These are phyloP conservation scores for Eptatretus burgeri DNA, from an alignment of 2,113 vertebrate genomes.

Conservation along the genomic window DNA sequence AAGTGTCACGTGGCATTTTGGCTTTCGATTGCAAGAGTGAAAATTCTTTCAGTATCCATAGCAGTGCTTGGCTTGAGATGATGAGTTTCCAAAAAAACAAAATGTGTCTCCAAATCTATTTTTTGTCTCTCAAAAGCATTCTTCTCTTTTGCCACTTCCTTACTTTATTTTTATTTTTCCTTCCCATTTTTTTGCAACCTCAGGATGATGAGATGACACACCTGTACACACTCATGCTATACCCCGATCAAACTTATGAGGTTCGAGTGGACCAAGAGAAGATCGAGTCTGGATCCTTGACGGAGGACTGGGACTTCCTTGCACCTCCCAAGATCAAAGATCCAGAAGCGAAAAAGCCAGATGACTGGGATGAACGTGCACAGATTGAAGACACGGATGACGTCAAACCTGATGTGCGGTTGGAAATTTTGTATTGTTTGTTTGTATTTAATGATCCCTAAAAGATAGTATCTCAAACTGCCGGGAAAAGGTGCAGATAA, in stretches of 20 bases:
- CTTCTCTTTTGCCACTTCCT: background rate
- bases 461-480: too few species aligned
- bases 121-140: background rate
- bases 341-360: constrained; percentile 29
- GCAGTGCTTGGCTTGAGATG: background rate
- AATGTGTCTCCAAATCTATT: background rate
- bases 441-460: too few species aligned
- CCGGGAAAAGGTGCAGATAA: too few species aligned
- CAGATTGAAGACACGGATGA: constrained; percentile 35
- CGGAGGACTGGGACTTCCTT: constrained; percentile 42
- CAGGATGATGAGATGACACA: constrained; percentile 41
- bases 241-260: constrained; percentile 37
- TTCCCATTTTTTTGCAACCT: background rate
- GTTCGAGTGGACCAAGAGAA: constrained; percentile 51
- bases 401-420: constrained; percentile 32
- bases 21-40: too few species aligned
- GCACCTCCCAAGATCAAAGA: constrained; percentile 36
- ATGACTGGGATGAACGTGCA: constrained; percentile 37
- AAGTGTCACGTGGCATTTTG: background rate
- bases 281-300: constrained; percentile 27
- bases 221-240: constrained; percentile 35
- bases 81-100: background rate
- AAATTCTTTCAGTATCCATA: background rate
- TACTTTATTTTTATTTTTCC: background rate
- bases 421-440: too few species aligned